Percentiles rank a stretch among this genome's conserved stretches.
Evolutionary conservation across 2,113 vertebrate species (phyloP).

Genomic region (Chlamydotis undulata): DNA sequence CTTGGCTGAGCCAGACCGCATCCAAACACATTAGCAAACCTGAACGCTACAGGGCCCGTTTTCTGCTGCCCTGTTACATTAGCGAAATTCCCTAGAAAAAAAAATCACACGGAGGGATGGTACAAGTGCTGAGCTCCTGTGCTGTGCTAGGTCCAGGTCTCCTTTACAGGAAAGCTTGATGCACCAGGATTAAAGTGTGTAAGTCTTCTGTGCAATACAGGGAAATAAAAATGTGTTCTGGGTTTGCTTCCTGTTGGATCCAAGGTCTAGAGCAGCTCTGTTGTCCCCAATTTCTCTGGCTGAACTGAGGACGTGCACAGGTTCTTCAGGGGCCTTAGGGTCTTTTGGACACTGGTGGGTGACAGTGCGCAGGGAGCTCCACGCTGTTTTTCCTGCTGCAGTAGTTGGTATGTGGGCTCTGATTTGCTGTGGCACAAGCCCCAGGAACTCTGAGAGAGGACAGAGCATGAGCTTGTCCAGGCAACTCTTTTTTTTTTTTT

Average conservation of each 20-base stretch:
- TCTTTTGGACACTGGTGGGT: not conserved
- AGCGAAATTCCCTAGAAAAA: not conserved
- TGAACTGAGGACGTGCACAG: not conserved
- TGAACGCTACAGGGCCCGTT: not conserved
- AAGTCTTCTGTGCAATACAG: not conserved
- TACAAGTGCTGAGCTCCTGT: not conserved
- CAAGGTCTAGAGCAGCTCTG: not conserved
- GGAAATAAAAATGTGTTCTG: not conserved
- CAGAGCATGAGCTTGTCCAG: not conserved
- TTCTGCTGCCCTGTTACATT: not conserved
- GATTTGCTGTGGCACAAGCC: not conserved
- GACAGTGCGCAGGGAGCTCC: not conserved
- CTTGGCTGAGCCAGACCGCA: not conserved
- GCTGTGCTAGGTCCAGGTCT: not conserved
- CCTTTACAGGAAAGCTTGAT: not conserved
- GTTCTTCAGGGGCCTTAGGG: not conserved
- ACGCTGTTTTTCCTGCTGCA: not conserved
- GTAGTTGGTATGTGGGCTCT: not conserved
- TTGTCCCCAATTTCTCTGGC: not conserved
- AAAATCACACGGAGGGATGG: not conserved
- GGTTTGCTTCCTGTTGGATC: not conserved
- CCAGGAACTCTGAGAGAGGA: not conserved
- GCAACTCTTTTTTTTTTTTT: not conserved
- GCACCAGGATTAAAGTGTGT: not conserved
- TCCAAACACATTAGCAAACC: not conserved